phyloP scores from a whole-genome alignment of 30 jellyfish, hydroid and myxozoan genomes.

The Pelagia noctiluca region DNA sequence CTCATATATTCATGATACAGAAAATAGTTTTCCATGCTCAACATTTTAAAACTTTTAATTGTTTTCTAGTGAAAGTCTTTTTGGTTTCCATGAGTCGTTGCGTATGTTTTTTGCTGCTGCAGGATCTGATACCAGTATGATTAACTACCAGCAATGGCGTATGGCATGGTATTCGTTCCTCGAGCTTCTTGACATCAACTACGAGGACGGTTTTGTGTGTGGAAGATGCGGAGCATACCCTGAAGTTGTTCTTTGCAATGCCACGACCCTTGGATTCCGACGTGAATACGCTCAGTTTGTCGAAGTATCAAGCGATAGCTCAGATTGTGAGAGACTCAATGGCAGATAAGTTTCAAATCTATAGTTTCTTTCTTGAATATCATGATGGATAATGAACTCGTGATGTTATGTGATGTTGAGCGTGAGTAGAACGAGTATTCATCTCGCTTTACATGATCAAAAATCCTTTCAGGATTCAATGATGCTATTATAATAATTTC shows the following conservation, averaged over 20 bases:
- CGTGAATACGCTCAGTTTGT: background rate
- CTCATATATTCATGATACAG: too few species aligned
- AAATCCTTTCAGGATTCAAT: background rate
- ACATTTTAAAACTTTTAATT: too few species aligned
- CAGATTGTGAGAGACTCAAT: too few species aligned
- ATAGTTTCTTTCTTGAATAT: background rate
- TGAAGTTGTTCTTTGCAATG: background rate
- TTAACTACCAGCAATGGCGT: too few species aligned
- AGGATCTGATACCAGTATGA: too few species aligned
- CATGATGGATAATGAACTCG: background rate
- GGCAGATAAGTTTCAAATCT: background rate
- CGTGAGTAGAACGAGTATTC: background rate
- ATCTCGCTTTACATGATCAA: background rate
- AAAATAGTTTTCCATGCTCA: too few species aligned
- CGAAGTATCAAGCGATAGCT: background rate
- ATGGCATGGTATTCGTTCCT: background rate
- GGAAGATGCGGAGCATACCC: background rate
- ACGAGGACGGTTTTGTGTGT: background rate
- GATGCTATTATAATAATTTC: too few species aligned
- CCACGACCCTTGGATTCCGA: conserved; percentile 6
- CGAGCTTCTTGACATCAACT: background rate
- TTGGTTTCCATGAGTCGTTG: too few species aligned
- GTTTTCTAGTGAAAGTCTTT: too few species aligned
- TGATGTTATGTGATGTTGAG: background rate
- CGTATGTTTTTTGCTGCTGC: too few species aligned